A percentile compares a stretch with the other conserved stretches of the same genome.
Evolutionary conservation across 2,797 vertebrate species (phyloP).

Genomic region (Podarcis siculus): DNA sequence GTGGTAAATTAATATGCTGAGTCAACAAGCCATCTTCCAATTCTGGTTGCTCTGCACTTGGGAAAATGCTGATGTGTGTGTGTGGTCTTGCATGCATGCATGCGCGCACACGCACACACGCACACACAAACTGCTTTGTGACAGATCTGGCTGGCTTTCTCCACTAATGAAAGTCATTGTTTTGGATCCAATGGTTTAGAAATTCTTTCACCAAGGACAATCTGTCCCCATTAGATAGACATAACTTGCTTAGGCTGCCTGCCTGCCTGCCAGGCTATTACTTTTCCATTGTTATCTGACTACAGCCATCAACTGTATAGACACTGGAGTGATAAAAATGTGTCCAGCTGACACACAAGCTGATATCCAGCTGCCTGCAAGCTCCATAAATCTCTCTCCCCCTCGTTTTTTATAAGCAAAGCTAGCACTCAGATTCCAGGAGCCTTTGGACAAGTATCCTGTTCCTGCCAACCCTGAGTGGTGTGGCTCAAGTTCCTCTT

Average conservation of each 20-base stretch:
- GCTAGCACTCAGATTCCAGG: neutral
- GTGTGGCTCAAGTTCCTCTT: neutral
- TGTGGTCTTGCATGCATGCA: neutral
- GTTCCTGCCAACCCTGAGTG: neutral
- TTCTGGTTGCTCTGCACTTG: neutral
- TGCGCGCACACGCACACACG: neutral
- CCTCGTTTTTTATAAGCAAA: constrained; percentile 43
- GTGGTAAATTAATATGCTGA: constrained; percentile 16
- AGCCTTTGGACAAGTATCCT: neutral
- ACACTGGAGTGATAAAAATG: constrained; percentile 59
- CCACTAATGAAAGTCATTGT: constrained; percentile 49
- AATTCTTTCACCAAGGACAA: constrained; percentile 40
- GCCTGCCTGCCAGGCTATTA: constrained; percentile 47
- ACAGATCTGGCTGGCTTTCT: constrained; percentile 31
- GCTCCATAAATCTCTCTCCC: constrained; percentile 64
- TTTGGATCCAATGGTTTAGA: constrained; percentile 55
- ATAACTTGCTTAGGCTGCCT: constrained; percentile 41
- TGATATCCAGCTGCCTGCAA: constrained; percentile 62
- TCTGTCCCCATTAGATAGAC: constrained; percentile 55
- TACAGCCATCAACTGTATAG: constrained; percentile 56
- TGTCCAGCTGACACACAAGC: constrained; percentile 53
- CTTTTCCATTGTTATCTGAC: constrained; percentile 65
- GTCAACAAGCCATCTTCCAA: constrained; percentile 3
- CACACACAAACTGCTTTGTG: neutral
- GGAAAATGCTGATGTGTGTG: neutral